A percentile compares a stretch with the other conserved stretches of the same genome.
Evolutionary conservation across 2,797 vertebrate genomes (phyloP).

Genomic region (Ctenochaetus hawaiiensis): DNA sequence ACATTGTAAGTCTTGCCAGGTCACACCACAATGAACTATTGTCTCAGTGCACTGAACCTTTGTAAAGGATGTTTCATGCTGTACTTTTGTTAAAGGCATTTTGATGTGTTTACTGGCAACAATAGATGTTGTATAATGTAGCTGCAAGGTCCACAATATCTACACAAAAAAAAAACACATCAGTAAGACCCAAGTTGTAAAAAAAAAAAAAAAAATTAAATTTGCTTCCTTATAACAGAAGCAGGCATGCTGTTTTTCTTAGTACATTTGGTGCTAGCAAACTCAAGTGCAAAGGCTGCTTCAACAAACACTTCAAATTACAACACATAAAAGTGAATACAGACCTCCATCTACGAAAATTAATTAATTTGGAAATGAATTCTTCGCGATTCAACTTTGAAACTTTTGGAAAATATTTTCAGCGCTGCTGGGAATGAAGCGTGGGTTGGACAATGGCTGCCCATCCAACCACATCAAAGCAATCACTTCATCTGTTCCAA

Average conservation of each 20-base stretch:
- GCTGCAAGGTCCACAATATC: not conserved
- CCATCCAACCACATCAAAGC: slow-evolving; percentile 69
- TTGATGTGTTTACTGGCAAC: not conserved
- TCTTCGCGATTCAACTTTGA: slow-evolving; percentile 40
- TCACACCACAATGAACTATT: slow-evolving; percentile 27
- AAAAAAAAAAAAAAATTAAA: not conserved
- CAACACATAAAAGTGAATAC: slow-evolving; percentile 27
- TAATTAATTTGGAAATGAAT: slow-evolving; percentile 48
- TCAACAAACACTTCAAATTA: slow-evolving; percentile 23
- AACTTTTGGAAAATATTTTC: slow-evolving; percentile 61
- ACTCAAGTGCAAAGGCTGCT: not conserved
- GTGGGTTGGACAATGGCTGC: slow-evolving; percentile 42
- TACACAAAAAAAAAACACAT: slow-evolving; percentile 19
- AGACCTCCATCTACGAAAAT: slow-evolving; percentile 40
- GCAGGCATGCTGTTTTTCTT: not conserved
- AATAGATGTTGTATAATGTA: not conserved
- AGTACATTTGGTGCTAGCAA: not conserved
- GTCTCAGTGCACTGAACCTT: slow-evolving; percentile 12
- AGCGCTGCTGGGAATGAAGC: slow-evolving; percentile 50
- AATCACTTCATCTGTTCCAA: slow-evolving; percentile 65
- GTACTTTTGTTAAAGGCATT: slow-evolving; percentile 10
- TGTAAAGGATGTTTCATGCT: slow-evolving; percentile 1
- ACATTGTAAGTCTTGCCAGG: slow-evolving; percentile 14
- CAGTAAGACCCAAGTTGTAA: slow-evolving; percentile 19
- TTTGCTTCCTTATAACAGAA: slow-evolving; percentile 17